Conservation (phyloP, 1,140 invertebrate species). For the Oedothorax gibbosus region DNA sequence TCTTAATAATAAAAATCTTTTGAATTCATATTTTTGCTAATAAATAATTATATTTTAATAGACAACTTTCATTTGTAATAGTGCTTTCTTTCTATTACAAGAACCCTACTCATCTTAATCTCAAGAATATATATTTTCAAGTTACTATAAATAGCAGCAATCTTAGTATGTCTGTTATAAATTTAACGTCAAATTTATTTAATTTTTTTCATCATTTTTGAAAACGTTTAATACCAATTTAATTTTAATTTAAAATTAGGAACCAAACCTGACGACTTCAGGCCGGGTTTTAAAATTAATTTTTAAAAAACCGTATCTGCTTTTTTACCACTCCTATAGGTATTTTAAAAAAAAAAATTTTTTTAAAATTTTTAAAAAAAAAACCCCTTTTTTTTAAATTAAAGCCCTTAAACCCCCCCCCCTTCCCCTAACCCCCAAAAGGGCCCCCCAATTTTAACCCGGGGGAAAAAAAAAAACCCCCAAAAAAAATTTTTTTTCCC, state of each 20-base stretch:
- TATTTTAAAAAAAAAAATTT: background rate
- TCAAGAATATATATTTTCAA: background rate
- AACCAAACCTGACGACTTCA: conserved; percentile 71
- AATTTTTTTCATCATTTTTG: background rate
- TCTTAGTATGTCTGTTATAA: background rate
- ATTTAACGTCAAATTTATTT: background rate
- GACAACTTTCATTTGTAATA: background rate
- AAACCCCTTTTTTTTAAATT: too few relatives aligned
- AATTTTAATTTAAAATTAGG: background rate
- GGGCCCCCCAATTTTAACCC: too few relatives aligned
- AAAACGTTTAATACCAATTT: background rate
- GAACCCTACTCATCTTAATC: too few relatives aligned
- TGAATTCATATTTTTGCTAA: background rate
- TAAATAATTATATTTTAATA: too few relatives aligned
- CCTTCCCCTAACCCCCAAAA: too few relatives aligned
- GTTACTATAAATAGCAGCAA: too few relatives aligned
- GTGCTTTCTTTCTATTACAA: background rate
- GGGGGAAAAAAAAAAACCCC: too few relatives aligned
- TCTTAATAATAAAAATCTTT: background rate
- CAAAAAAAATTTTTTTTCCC: too few relatives aligned
- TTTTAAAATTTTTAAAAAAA: too few relatives aligned
- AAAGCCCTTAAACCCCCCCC: too few relatives aligned
- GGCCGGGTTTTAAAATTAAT: conserved; percentile 74
- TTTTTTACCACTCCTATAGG: conserved; percentile 73
- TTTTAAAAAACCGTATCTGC: conserved; percentile 75